phyloP scores from a whole-genome alignment of 1,140 invertebrate genomes.

The Drosophila pachea region DNA sequence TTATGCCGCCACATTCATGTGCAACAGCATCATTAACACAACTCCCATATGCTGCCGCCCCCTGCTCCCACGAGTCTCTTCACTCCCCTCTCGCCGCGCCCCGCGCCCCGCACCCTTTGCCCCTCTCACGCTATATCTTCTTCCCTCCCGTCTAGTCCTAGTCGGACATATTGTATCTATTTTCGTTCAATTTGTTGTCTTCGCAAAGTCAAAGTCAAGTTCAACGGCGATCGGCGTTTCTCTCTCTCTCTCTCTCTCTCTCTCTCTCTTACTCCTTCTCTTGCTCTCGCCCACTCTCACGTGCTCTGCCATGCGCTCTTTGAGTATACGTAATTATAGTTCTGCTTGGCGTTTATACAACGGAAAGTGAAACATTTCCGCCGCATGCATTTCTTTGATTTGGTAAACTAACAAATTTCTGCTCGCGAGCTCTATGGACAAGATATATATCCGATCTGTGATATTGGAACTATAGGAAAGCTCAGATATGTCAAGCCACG shows the following conservation, averaged over 20 bases:
- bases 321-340: conserved; percentile 8
- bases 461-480: too few relatives aligned
- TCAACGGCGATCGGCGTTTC: conserved; percentile 55
- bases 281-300: neutral
- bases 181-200: conserved; percentile 14
- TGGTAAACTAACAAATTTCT: conserved; percentile 3
- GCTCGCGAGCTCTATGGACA: too few relatives aligned
- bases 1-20: conserved; percentile 40
- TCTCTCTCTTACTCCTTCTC: neutral
- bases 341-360: conserved; percentile 1
- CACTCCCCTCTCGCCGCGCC: neutral
- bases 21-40: conserved; percentile 26
- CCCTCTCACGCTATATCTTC: neutral
- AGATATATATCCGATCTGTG: too few relatives aligned
- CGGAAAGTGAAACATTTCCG: conserved; percentile 20
- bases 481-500: too few relatives aligned
- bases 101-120: neutral
- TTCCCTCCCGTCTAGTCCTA: conserved; percentile 6
- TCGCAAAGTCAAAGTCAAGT: conserved; percentile 62
- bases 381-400: conserved; percentile 11
- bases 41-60: conserved; percentile 1
- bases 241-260: neutral
- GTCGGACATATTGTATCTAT: conserved; percentile 39
- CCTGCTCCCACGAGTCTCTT: neutral
- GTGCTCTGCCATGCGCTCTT: neutral